Conservation (phyloP, 2,888 invertebrate genomes). For the Sesamia inferens region DNA sequence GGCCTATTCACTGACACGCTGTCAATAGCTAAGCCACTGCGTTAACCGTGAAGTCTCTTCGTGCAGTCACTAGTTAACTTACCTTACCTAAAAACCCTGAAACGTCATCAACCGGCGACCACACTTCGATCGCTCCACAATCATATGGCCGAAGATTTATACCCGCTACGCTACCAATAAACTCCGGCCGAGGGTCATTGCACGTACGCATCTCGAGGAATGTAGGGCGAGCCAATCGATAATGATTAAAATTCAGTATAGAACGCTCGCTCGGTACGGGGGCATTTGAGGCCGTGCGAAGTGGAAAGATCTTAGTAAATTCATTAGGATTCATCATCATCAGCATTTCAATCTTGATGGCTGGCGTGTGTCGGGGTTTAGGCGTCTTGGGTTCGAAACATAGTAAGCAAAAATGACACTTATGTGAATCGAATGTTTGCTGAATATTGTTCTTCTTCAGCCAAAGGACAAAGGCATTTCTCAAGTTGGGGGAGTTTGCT, state of each 20-base stretch:
- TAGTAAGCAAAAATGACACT: not conserved
- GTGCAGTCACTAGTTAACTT: too few species aligned
- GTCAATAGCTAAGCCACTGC: too few species aligned
- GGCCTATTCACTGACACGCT: too few species aligned
- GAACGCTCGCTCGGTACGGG: slow-evolving; percentile 71
- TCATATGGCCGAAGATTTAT: slow-evolving; percentile 70
- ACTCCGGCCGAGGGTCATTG: slow-evolving; percentile 66
- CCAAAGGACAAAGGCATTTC: too few species aligned
- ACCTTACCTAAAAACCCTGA: not conserved
- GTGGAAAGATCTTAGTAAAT: slow-evolving; percentile 42
- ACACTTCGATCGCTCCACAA: slow-evolving; percentile 50
- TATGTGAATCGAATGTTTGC: not conserved
- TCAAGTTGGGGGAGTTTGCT: too few species aligned
- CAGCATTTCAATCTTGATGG: slow-evolving; percentile 52
- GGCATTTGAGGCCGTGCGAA: slow-evolving; percentile 61
- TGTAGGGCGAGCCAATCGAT: slow-evolving; percentile 85
- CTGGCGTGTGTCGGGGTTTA: slow-evolving; percentile 25
- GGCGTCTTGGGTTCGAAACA: not conserved
- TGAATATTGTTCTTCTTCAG: not conserved
- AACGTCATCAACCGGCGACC: slow-evolving; percentile 20
- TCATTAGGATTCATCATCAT: slow-evolving; percentile 55
- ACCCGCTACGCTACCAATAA: slow-evolving; percentile 68
- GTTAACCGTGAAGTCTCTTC: too few species aligned
- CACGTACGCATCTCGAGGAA: slow-evolving; percentile 70
- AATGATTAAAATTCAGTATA: slow-evolving; percentile 84